Evolutionary conservation across 2,797 vertebrate genomes (phyloP), one percentile per base, ranked within the genome.

Genomic region (Valencia hispanica): DNA sequence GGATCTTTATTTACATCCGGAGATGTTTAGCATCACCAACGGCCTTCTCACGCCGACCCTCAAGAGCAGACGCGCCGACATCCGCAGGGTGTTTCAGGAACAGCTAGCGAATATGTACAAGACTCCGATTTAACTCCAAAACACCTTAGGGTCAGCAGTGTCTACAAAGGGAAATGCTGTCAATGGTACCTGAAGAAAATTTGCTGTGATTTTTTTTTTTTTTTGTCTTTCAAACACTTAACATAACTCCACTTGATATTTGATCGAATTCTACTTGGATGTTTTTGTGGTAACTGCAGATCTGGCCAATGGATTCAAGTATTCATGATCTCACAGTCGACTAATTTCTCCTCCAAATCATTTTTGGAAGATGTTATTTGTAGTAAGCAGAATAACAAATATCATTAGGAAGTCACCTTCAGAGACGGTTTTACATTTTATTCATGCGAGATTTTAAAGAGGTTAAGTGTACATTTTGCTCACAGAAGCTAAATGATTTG

Each of bases 41-140:
- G 96, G 95, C 73, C 95, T 96, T 43, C 95, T 96, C 74, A 96
- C 96, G 0, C 96, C 96, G 5, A 96, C 96, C 18, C 90, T 96
- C 84, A 96, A 96, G 86, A 96, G 93, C 39, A 88, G 93, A 72
- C 95, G 96, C 0, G 55, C 86, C 0, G 95, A 96, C 80, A 94
- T 96, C 86, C 93, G 90, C 48, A 90, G 78, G 34, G 81, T 86
- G 75, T 96, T 96, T 78, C 92, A 95, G 78, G 89, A 95, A 81
- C 94, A 96, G 82, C 94, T 96, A 83, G 53, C 87, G 17, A 92
- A 50, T 79, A 95, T 96, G 93, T 96, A 96, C 94, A 94, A 93
- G 88, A 89, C 84, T 0, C 30, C 86, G 41, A 43, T 87, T 75
- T 95, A 92, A 72, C 69, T 72, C 34, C 34, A 9, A n/a, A 51